These are phyloP conservation scores for Myrmophylax atrothorax DNA, from an alignment of 2,113 vertebrate genomes.

Conservation along the genomic window DNA sequence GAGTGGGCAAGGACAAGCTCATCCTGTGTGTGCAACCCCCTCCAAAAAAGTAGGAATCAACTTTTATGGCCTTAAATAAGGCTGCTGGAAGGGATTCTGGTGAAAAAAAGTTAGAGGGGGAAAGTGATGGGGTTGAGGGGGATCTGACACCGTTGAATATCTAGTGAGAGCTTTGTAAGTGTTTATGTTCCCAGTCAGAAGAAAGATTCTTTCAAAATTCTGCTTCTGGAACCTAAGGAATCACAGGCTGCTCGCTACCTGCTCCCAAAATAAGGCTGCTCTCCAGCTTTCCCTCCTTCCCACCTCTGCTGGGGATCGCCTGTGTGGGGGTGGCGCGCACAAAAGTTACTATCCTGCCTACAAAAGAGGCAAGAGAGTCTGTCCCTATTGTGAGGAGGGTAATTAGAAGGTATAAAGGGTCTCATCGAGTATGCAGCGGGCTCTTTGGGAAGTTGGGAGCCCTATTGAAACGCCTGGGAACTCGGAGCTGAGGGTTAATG, in stretches of 20 bases:
- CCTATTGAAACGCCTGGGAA: slow-evolving; percentile 87
- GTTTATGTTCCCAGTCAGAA: fast-evolving
- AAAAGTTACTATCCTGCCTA: background rate
- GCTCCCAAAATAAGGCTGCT: background rate
- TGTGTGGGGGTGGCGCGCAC: background rate
- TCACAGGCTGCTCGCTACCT: background rate
- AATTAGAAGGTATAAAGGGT: slow-evolving; percentile 87
- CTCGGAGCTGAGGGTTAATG: slow-evolving; percentile 84
- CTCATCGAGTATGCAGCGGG: slow-evolving; percentile 92
- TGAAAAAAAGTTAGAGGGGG: background rate
- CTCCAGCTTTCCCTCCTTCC: fast-evolving
- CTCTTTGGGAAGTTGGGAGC: slow-evolving; percentile 79
- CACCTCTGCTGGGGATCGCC: background rate
- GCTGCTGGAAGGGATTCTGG: background rate
- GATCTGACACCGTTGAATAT: background rate
- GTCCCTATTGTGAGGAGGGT: slow-evolving; percentile 83
- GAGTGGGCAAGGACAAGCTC: background rate
- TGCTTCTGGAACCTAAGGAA: background rate
- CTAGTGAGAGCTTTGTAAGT: background rate
- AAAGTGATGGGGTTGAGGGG: background rate
- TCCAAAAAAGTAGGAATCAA: background rate
- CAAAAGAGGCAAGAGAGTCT: slow-evolving; percentile 68
- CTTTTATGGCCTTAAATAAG: background rate
- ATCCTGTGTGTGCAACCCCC: too few relatives aligned
- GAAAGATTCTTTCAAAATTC: background rate